Percentiles rank a stretch among this genome's conserved stretches.
Evolutionary conservation across 2,113 vertebrate species (phyloP).

Genomic region (Xenopus laevis): DNA sequence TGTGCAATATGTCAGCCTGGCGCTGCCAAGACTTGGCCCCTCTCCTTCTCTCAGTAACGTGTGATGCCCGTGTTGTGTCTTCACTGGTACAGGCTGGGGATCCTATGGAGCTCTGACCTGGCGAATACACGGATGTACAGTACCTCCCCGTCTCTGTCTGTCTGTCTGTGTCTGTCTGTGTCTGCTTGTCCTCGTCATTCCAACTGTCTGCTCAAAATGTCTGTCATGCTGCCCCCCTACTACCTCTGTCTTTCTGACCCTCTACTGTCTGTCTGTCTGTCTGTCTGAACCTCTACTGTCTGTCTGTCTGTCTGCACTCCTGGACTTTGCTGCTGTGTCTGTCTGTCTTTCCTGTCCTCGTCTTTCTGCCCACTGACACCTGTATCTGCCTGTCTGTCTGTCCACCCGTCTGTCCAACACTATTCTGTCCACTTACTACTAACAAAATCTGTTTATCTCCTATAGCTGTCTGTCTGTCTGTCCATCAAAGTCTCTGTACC

Average conservation of each 20-base stretch:
- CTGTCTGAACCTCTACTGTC: no score
- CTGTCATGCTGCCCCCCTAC: no score
- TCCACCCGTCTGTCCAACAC: no score
- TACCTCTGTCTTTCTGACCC: no score
- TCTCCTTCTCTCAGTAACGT: not conserved
- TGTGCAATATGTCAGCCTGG: slow-evolving; percentile 34
- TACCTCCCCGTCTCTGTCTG: not conserved
- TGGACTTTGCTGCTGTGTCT: not conserved
- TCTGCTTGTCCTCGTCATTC: no score
- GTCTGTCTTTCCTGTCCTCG: accelerated
- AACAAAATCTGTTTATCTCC: no score
- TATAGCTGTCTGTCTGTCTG: no score
- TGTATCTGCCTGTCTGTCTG: not conserved
- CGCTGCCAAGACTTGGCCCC: slow-evolving; percentile 31
- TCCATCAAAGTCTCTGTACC: no score
- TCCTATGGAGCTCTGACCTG: slow-evolving; percentile 18
- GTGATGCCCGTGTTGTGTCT: slow-evolving; percentile 10
- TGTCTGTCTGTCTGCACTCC: not conserved
- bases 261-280: no score
- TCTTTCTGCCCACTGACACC: accelerated
- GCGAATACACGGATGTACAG: not conserved
- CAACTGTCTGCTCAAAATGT: no score
- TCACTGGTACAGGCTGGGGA: slow-evolving; percentile 27
- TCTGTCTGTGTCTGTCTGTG: not conserved
- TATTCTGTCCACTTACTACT: no score